Evolutionary conservation across 2,797 vertebrate species (phyloP).

Genomic region (Myotis daubentonii): DNA sequence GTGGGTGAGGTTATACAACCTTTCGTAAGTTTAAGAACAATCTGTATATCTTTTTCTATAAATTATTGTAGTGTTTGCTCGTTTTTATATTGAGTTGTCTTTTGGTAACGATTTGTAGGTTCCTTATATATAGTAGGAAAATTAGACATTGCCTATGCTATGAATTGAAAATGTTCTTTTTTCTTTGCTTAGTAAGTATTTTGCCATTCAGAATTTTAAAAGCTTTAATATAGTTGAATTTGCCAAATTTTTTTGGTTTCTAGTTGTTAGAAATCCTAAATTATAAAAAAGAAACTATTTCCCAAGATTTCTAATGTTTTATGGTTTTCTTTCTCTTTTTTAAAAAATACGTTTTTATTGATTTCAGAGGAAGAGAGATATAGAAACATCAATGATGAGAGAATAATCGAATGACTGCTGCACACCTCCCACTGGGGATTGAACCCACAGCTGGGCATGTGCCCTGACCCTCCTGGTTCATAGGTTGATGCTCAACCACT

Average conservation of each 20-base stretch:
- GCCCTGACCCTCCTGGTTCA: too few relatives aligned
- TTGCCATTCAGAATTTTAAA: not conserved
- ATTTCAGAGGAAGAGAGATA: too few relatives aligned
- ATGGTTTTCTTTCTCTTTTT: not conserved
- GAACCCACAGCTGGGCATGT: too few relatives aligned
- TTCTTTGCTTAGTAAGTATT: constrained; percentile 3
- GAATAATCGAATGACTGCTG: too few relatives aligned
- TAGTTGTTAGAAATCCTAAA: constrained; percentile 46
- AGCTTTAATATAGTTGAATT: constrained; percentile 22
- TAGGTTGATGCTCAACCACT: too few relatives aligned
- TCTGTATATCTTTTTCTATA: constrained; percentile 29
- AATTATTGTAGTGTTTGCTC: constrained; percentile 1
- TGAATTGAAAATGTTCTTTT: constrained; percentile 9
- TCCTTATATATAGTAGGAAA: not conserved
- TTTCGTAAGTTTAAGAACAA: constrained; percentile 32
- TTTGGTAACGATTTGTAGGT: constrained; percentile 17
- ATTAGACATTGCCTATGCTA: not conserved
- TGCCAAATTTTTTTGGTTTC: not conserved
- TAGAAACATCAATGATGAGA: too few relatives aligned
- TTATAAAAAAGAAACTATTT: not conserved
- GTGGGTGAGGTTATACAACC: not conserved
- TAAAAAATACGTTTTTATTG: too few relatives aligned
- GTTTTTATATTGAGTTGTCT: constrained; percentile 31
- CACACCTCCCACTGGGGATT: too few relatives aligned
- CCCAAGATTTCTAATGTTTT: constrained; percentile 36